Evolutionary conservation across 2,113 vertebrate species (phyloP).

Genomic region (Morone chrysops): DNA sequence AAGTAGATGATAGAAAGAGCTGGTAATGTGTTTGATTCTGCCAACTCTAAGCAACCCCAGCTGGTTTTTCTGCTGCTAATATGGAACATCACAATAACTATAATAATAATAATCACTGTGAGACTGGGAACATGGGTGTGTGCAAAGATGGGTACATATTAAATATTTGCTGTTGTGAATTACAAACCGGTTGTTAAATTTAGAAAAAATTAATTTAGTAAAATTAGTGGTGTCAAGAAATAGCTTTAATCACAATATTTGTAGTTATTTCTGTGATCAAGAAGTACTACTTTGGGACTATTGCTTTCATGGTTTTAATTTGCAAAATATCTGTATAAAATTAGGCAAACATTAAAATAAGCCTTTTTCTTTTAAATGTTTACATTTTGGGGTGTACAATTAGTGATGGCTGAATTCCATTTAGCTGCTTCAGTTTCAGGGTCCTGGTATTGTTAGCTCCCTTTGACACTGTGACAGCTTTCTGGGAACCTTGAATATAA

Average conservation of each 20-base stretch:
- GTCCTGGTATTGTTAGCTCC: not conserved
- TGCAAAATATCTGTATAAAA: not conserved
- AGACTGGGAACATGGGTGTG: not conserved
- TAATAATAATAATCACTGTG: too few species aligned
- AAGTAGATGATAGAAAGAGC: conserved; percentile 36
- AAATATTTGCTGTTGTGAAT: not conserved
- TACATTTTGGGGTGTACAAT: too few species aligned
- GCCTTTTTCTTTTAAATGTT: not conserved
- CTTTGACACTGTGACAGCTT: not conserved
- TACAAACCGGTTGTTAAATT: not conserved
- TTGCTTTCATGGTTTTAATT: not conserved
- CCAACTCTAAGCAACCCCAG: conserved; percentile 19
- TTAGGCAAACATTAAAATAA: not conserved
- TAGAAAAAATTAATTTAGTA: not conserved
- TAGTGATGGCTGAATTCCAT: not conserved
- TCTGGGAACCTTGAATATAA: not conserved
- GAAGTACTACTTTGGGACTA: not conserved
- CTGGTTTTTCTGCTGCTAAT: conserved; percentile 13
- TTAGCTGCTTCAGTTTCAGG: not conserved
- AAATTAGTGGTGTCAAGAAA: not conserved
- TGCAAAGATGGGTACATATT: not conserved
- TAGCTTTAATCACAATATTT: not conserved
- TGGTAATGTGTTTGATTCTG: conserved; percentile 24
- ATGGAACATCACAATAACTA: conserved; percentile 10
- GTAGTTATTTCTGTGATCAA: not conserved